Base-by-base conservation (phyloP, 2,888 invertebrate genomes). In the Protodeltote pygarga region DNA sequence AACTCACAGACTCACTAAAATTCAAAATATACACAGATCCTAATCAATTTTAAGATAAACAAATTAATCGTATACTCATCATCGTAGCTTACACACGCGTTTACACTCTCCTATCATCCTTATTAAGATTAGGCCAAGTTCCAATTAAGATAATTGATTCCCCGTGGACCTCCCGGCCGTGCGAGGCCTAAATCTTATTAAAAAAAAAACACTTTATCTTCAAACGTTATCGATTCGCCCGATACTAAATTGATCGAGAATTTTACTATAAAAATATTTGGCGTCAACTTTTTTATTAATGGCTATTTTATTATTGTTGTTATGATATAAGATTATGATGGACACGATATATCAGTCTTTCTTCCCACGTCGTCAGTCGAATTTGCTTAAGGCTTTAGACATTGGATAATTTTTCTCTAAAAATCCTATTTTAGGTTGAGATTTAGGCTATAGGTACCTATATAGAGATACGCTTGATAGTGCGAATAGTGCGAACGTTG, bases 121-220 rank as follows among this genome's bases (percentile, higher is more conserved):
- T 85, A 85, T 86, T 84, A 82, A 87, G 86, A 87, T 89, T 86
- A 87, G 83, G 68, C 76, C 73, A 81, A 69, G 69, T 77, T 72
- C 87, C 89, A 89, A 90, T 90, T 89, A 90, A 88, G 84, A 84
- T 87, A 90, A 91, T 89, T 88, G 88, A 89, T 84, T 88, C 75
- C 65, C 71, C 71, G 52, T 67, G 68, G 84, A 81, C 87, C 85
- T 80, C 81, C 83, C 79, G 74, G 71, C 73, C 61, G 57, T 49
- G 15, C 45, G 75, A 75, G 76, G 75, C 64, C 75, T 75, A 73
- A 73, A 68, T 54, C 44, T 64, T 32, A 21, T 67, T 70, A 77
- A 75, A 82, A 82, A 79, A 71, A 62, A 49, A 62, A 76, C 74
- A 71, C 57, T 41, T 71, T 77, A 79, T 75, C 60, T 63, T 35